These are phyloP conservation scores for Chionis minor DNA, from an alignment of 2,113 vertebrate species.

Conservation along the genomic window DNA sequence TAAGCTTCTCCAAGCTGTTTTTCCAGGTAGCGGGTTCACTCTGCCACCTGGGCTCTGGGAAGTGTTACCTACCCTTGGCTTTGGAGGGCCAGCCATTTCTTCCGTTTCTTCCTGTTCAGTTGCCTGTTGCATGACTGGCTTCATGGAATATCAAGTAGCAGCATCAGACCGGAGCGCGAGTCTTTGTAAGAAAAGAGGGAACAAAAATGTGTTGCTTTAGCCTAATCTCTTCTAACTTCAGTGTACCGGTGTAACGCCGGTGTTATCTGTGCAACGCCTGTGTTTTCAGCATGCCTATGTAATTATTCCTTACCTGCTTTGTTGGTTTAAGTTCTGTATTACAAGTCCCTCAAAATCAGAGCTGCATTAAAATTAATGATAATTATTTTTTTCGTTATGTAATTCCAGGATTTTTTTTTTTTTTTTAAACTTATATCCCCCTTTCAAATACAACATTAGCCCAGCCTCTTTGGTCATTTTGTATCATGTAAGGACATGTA, in stretches of 20 bases:
- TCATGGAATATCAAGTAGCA: background rate
- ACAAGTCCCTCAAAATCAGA: background rate
- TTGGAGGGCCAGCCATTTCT: background rate
- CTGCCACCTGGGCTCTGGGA: background rate
- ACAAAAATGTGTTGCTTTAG: background rate
- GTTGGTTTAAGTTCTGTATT: background rate
- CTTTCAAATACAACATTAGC: background rate
- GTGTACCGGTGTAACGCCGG: background rate
- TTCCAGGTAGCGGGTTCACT: background rate
- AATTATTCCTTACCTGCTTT: background rate
- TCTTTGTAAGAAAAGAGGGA: background rate
- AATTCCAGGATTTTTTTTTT: background rate
- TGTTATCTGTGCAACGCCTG: background rate
- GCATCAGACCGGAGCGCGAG: rapidly evolving
- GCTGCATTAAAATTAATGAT: background rate
- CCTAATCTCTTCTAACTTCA: background rate
- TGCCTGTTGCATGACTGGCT: background rate
- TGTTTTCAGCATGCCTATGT: background rate
- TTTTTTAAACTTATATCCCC: background rate
- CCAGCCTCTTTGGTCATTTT: background rate
- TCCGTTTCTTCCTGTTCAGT: background rate
- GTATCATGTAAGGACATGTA: background rate
- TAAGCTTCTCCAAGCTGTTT: background rate
- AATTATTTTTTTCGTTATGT: background rate
- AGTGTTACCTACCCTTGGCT: background rate